Evolutionary conservation across 2,797 vertebrate genomes (phyloP).

Genomic region (Allobates femoralis): DNA sequence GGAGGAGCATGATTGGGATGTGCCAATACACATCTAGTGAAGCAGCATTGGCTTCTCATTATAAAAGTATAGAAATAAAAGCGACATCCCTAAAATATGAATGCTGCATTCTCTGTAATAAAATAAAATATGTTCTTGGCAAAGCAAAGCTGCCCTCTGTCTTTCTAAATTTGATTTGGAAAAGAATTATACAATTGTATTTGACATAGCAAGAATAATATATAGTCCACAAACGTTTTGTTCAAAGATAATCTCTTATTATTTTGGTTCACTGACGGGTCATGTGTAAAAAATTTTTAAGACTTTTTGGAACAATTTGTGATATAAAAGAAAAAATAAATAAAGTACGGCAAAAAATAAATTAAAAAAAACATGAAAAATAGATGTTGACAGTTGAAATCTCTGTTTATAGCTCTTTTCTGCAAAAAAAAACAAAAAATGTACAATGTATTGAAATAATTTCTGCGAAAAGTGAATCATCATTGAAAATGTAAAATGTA

Average conservation of each 20-base stretch:
- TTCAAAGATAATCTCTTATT: background rate
- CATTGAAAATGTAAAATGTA: too few relatives aligned
- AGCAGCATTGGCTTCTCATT: slow-evolving; percentile 5
- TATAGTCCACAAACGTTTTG: background rate
- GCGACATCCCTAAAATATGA: background rate
- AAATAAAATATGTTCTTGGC: slow-evolving; percentile 33
- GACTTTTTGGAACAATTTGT: too few relatives aligned
- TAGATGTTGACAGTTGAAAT: too few relatives aligned
- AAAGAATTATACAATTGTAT: slow-evolving; percentile 19
- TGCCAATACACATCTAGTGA: slow-evolving; percentile 2
- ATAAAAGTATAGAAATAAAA: slow-evolving; percentile 9
- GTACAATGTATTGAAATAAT: too few relatives aligned
- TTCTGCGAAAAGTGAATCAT: too few relatives aligned
- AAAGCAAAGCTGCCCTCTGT: slow-evolving; percentile 18
- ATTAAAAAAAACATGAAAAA: too few relatives aligned
- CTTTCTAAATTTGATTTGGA: slow-evolving; percentile 21
- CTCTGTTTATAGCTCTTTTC: too few relatives aligned
- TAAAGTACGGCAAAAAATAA: too few relatives aligned
- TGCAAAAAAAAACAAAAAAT: too few relatives aligned
- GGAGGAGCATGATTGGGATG: slow-evolving; percentile 23
- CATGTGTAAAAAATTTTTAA: background rate
- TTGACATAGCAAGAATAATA: slow-evolving; percentile 8
- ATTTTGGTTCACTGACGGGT: background rate
- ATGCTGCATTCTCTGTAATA: slow-evolving; percentile 12
- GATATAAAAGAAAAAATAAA: too few relatives aligned